Base-by-base conservation (phyloP, 2,888 invertebrate genomes). In the Cactoblastis cactorum region DNA sequence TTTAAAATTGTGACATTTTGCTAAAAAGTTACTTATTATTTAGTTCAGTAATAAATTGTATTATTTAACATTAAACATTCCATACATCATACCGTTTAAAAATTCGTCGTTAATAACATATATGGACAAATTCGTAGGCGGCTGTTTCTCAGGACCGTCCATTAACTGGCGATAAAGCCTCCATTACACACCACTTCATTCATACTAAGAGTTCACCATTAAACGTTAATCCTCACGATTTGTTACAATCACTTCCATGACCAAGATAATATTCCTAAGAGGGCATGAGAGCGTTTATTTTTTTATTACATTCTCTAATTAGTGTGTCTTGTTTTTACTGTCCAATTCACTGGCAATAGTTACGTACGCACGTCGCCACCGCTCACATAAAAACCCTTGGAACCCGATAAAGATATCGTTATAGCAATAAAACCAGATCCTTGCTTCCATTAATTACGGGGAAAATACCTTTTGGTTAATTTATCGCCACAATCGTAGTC, bases 321-420 rank as follows among this genome's bases (percentile, higher is more conserved):
- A 62, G 55, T 55, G 45, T 51, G 57, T 59, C 54, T n/a, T 56
- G 59, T 63, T 62, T 61, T 65, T 56, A 62, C 59, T 56, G 52
- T 56, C 58, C 61, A 63, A 65, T 65, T 69, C 58, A 56, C 61
- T 62, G 60, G 62, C 56, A 64, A 56, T 62, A 63, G 61, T 61
- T 19, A 46, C 15, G 49, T 51, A 22, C 49, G 51, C 41, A 54
- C 55, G 46, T 56, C 51, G 50, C 60, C 57, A 60, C 58, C 56
- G 53, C 59, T 56, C 55, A 57, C 60, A 60, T 73, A 67, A 70
- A 61, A 74, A 69, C 69, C 68, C 72, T 70, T 62, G 69, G 72
- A 80, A 73, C 69, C 68, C 71, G 75, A 81, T 83, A 77, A 80
- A 83, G 77, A 75, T 77, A 77, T 79, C 76, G 69, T 78, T 76